Conservation (phyloP, 2,888 invertebrate species). For the Tridacna gigas region DNA sequence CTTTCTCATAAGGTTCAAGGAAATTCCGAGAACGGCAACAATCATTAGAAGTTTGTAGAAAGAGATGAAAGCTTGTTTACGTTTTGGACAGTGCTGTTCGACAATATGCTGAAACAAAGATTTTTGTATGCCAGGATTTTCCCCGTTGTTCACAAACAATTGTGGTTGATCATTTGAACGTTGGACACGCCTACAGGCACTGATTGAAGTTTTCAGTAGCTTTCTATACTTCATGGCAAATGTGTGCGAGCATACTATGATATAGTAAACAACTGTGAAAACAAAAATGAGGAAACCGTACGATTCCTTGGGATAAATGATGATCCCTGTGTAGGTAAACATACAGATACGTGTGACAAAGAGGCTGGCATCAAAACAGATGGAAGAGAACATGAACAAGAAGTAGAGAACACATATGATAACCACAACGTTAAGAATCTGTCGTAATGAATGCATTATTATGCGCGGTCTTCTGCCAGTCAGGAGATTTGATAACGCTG, state of each 20-base stretch:
- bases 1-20: conserved; percentile 51
- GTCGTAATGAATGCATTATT: neutral
- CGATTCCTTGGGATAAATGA: conserved; percentile 58
- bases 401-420: conserved; percentile 19
- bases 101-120: conserved; percentile 59
- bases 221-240: conserved; percentile 41
- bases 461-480: neutral
- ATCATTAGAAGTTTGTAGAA: conserved; percentile 52
- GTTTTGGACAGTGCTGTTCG: conserved; percentile 49
- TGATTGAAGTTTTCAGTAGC: conserved; percentile 40
- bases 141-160: neutral
- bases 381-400: conserved; percentile 63
- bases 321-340: conserved; percentile 65
- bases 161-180: conserved; percentile 5
- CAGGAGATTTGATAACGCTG: neutral
- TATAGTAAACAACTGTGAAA: conserved; percentile 58
- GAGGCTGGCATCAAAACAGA: conserved; percentile 62
- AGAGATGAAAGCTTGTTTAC: conserved; percentile 58
- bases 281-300: conserved; percentile 64
- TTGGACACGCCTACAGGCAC: conserved; percentile 30
- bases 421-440: neutral
- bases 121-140: conserved; percentile 17
- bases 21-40: conserved; percentile 53
- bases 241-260: conserved; percentile 48
- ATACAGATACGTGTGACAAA: conserved; percentile 58